Base-by-base conservation (phyloP, 1,140 invertebrate species). In the Saxidomus purpurata region DNA sequence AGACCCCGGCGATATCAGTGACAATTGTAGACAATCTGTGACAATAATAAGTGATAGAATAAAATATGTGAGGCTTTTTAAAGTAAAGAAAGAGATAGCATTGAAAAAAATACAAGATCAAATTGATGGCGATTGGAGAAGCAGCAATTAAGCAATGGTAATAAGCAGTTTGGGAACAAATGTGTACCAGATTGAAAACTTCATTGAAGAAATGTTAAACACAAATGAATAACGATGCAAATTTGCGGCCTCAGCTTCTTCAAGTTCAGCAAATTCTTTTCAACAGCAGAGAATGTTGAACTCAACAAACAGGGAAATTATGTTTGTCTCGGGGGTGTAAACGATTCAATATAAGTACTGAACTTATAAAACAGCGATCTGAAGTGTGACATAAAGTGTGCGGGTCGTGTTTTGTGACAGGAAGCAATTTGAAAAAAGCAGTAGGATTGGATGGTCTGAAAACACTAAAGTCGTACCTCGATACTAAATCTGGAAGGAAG, bases 401-500 rank as follows among this genome's bases (percentile, higher is more conserved):
- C 2, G 34, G 34, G n/a, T 28, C 9, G 11, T 71, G 67, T 71
- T 22, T 40, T 3, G 74, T 40, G 13, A 77, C 74, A 3, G 25
- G 8, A 11, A 40, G 38, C 47, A 77, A 34, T 1, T 22, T 40
- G 6, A 40, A 77, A 43, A 77, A 77, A 77, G 36, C 74, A 28
- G 28, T 77, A 49, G 36, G 71, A 13, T 76, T 76, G n/a, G 38
- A 76, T 36, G 71, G 71, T 36, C 38, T 76, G 71, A 76, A 76
- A n/a, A 11, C 11, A 76, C 71, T 31, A 40, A 40, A 36, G 38
- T 40, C 15, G 3, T 25, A 77, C 43, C 9, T 43, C 36, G 15
- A 49, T 11, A 6, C 38, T 4, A 43, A 43, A 15, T 19, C 36
- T 11, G 74, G 74, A 31, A 77, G 43, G 38, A 49, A 77, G 43